phyloP scores from a whole-genome alignment of 2,888 invertebrate species.

The Antheraea yamamai region DNA sequence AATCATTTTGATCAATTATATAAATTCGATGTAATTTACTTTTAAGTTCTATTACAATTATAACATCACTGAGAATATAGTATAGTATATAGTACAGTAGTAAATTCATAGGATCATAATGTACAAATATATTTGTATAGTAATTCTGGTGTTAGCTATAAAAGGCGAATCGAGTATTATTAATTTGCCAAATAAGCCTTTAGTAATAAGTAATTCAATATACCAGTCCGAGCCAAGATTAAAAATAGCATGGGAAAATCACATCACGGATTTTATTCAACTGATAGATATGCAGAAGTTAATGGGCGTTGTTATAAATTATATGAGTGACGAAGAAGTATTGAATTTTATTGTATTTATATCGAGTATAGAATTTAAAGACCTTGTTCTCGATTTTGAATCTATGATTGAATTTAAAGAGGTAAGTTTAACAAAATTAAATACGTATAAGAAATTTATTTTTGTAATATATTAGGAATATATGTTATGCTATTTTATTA shows the following conservation, averaged over 20 bases:
- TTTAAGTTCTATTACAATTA: not conserved
- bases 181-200: not conserved
- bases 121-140: constrained; percentile 1
- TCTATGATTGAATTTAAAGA: constrained; percentile 48
- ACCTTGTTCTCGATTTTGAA: constrained; percentile 44
- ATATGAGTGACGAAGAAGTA: constrained; percentile 47
- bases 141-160: not conserved
- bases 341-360: constrained; percentile 42
- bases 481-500: too few relatives aligned
- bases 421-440: constrained; percentile 35
- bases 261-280: constrained; percentile 42
- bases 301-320: constrained; percentile 36
- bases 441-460: not conserved
- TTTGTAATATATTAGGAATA: not conserved
- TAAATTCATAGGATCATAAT: not conserved
- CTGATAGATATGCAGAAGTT: constrained; percentile 45
- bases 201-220: not conserved
- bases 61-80: not conserved
- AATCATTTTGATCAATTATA: not conserved
- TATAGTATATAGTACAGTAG: not conserved
- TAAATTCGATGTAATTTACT: not conserved
- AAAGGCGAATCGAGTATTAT: constrained; percentile 3
- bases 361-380: constrained; percentile 40
- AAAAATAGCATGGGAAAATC: constrained; percentile 34
- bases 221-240: not conserved